These are phyloP conservation scores for Monochamus saltuarius DNA, from an alignment of 1,140 invertebrate species.

Conservation along the genomic window DNA sequence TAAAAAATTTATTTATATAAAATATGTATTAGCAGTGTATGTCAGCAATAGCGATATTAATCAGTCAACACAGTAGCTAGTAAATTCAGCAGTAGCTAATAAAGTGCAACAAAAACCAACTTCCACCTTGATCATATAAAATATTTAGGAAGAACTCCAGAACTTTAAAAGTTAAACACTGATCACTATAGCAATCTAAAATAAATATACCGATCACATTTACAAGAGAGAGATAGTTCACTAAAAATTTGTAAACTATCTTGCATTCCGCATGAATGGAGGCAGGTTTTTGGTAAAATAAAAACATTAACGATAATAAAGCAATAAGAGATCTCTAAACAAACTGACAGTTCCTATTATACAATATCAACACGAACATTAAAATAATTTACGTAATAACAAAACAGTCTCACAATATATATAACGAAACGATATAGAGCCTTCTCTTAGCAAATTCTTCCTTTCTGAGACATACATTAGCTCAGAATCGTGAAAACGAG, in stretches of 20 bases:
- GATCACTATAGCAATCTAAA: neutral
- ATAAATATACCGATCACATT: neutral
- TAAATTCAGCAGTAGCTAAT: constrained; percentile 29
- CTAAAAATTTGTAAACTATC: neutral
- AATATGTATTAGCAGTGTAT: constrained; percentile 29
- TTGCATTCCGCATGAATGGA: constrained; percentile 22
- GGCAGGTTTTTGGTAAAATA: constrained; percentile 22
- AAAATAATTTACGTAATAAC: constrained; percentile 38
- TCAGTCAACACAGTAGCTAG: constrained; percentile 29
- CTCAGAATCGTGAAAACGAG: too few relatives aligned
- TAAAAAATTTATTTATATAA: constrained; percentile 16
- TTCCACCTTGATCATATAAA: neutral
- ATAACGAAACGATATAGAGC: constrained; percentile 31
- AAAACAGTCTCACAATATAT: constrained; percentile 36
- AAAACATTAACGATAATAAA: constrained; percentile 23
- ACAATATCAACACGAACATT: constrained; percentile 33
- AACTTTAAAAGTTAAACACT: neutral
- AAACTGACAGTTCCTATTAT: constrained; percentile 28
- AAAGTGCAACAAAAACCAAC: constrained; percentile 10
- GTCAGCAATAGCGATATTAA: constrained; percentile 28
- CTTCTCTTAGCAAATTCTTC: constrained; percentile 18
- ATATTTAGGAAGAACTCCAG: neutral
- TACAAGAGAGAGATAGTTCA: neutral
- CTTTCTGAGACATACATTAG: too few relatives aligned
- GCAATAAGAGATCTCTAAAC: constrained; percentile 30